These are phyloP conservation scores for Scomber japonicus DNA, from an alignment of 2,113 vertebrate genomes.

Conservation along the genomic window DNA sequence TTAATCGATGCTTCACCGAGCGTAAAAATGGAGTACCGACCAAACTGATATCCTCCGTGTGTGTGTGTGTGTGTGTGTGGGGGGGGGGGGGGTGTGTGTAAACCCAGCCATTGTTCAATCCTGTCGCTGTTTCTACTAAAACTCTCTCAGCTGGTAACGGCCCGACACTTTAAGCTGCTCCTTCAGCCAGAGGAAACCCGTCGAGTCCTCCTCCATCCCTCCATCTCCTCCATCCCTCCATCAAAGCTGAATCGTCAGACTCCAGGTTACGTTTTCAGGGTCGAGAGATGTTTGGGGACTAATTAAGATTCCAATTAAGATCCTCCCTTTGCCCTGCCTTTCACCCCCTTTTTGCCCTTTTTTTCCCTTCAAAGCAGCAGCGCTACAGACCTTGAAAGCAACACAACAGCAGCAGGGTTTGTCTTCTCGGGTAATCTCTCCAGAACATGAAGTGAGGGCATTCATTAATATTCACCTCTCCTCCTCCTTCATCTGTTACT, in stretches of 20 bases:
- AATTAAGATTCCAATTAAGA: conserved; percentile 58
- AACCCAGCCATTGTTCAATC: neutral
- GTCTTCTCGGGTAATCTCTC: neutral
- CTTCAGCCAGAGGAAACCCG: neutral
- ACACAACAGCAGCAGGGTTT: neutral
- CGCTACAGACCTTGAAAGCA: conserved; percentile 3
- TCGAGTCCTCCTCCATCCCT: neutral
- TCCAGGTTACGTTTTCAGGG: neutral
- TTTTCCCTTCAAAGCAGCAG: conserved; percentile 9
- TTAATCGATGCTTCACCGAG: neutral
- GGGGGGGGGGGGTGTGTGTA: too few relatives aligned
- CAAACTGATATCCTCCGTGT: neutral
- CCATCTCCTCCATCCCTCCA: neutral
- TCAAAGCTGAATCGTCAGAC: neutral
- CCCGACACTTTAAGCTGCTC: neutral
- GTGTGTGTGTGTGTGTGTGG: neutral
- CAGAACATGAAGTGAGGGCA: neutral
- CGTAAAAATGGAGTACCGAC: neutral
- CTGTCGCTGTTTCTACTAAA: neutral
- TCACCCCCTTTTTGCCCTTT: too few relatives aligned
- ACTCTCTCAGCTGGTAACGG: neutral
- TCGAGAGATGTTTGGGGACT: neutral
- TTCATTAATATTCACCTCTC: conserved; percentile 13
- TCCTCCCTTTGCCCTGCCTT: neutral
- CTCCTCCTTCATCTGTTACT: neutral